Evolutionary conservation across 2,113 vertebrate genomes (phyloP), one percentile per base, ranked within the genome.

Genomic region (Elachura formosa): DNA sequence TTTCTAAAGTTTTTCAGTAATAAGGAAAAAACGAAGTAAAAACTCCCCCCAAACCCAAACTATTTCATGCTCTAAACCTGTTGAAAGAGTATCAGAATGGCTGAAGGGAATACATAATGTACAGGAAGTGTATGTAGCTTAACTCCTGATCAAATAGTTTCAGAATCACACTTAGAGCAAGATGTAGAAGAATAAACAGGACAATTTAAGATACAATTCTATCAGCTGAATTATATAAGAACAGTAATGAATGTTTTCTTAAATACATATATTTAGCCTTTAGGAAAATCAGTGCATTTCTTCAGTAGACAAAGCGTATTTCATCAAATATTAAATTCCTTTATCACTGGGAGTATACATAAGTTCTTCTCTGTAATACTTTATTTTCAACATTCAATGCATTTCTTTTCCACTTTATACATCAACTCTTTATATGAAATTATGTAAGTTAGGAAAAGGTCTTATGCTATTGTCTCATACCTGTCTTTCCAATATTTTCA

Each of bases 351-450:
- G 41, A 68, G 41, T 56, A 31, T 93, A 66, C 4, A 2, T 24
- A 92, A 89, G 45, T 87, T 89, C 14, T 89, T 96, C 76, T 91
- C 69, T 34, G 56, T 84, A 90, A 90, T 87, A 52, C 56, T 94
- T 93, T 34, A 48, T 93, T 95, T 97, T 91, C 38, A 46, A 41
- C 88, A 45, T 95, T 95, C 77, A 92, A 45, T 9, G 18, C 31
- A 75, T 83, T 96, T 87, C 63, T 84, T 96, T 93, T 88, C 84
- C 51, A 67, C 55, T 92, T 96, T 68, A 91, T 90, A 84, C 56
- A 73, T 86, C 86, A 76, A 40, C 74, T 68, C 34, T 94, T 92
- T 90, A 61, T 78, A 92, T 61, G 87, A 96, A 97, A 96, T 93
- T 95, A 97, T 88, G 68, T 91, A 96, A 90, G 52, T 62, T 33